A percentile compares a stretch with the other conserved stretches of the same genome.
Evolutionary conservation across 1,140 invertebrate genomes (phyloP).

Genomic region (Drosophila malerkotliana): DNA sequence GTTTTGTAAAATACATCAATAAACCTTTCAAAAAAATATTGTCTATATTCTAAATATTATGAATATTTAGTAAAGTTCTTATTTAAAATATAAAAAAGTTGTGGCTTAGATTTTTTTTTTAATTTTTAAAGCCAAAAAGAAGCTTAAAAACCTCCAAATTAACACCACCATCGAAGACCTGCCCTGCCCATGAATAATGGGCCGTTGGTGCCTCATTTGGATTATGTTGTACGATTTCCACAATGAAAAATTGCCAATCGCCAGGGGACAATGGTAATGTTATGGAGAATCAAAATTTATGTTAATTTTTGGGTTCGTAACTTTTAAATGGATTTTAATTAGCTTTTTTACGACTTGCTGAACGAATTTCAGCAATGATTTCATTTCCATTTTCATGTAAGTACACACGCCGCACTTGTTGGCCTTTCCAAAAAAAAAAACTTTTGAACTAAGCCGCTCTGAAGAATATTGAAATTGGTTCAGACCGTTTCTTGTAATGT

Average conservation of each 20-base stretch:
- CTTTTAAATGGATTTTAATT: conserved; percentile 74
- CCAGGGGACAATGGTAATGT: conserved; percentile 44
- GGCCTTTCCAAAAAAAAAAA: conserved; percentile 16
- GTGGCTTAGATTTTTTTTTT: too few species aligned
- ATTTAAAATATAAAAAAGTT: background rate
- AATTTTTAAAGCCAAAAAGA: background rate
- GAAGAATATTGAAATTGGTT: conserved; percentile 72
- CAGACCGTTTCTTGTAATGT: conserved; percentile 53
- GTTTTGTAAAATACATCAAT: too few species aligned
- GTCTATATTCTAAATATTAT: too few species aligned
- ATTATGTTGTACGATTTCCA: conserved; percentile 71
- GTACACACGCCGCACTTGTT: conserved; percentile 47
- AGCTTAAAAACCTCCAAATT: background rate
- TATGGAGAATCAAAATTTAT: conserved; percentile 52
- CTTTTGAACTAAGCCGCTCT: conserved; percentile 63
- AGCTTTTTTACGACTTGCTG: conserved; percentile 33
- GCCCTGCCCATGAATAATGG: conserved; percentile 62
- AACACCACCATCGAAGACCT: conserved; percentile 12
- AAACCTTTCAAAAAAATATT: too few species aligned
- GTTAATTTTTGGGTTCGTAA: conserved; percentile 54
- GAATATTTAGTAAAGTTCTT: too few species aligned
- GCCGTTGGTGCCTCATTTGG: conserved; percentile 38
- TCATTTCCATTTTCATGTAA: conserved; percentile 39
- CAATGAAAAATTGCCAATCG: conserved; percentile 66
- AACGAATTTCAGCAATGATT: conserved; percentile 48